These are phyloP conservation scores for Tetranychus truncatus DNA, from an alignment of 2,888 invertebrate species.

Conservation along the genomic window DNA sequence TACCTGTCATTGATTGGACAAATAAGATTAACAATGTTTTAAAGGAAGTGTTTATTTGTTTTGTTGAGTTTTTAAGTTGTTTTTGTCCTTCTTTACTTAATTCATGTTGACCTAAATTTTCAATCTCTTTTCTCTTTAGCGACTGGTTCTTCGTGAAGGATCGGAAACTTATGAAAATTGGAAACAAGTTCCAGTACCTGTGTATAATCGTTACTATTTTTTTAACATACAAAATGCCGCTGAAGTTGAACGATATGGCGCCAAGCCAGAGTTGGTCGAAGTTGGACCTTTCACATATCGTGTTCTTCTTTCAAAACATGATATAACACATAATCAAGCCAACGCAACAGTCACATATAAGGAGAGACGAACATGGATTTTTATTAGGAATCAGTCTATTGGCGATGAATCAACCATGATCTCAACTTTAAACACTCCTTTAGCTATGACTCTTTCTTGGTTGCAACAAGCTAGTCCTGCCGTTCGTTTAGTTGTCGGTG, in stretches of 20 bases:
- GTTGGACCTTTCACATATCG: constrained; percentile 24
- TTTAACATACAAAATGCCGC: constrained; percentile 24
- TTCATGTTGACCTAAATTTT: background rate
- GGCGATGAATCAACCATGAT: constrained; percentile 52
- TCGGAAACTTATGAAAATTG: constrained; percentile 19
- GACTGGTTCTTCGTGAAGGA: constrained; percentile 14
- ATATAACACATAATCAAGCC: constrained; percentile 39
- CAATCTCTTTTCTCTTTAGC: background rate
- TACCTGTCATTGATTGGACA: too few species aligned
- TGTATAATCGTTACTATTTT: constrained; percentile 23
- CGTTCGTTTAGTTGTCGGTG: constrained; percentile 18
- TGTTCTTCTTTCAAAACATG: constrained; percentile 15
- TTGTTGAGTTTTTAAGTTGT: background rate
- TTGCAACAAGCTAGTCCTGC: constrained; percentile 20
- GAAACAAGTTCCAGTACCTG: constrained; percentile 21
- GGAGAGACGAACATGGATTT: constrained; percentile 48
- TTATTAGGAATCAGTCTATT: constrained; percentile 44
- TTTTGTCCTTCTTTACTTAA: background rate
- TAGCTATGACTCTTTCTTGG: constrained; percentile 42
- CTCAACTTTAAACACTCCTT: constrained; percentile 54
- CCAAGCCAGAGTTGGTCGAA: constrained; percentile 21
- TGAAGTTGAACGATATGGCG: constrained; percentile 20
- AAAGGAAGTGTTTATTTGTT: background rate
- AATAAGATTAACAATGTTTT: too few species aligned
- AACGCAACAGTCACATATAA: constrained; percentile 72